Percentiles rank a stretch among this genome's conserved stretches.
Conservation (phyloP, 2,888 invertebrate genomes). For the Diaphora mendica region DNA sequence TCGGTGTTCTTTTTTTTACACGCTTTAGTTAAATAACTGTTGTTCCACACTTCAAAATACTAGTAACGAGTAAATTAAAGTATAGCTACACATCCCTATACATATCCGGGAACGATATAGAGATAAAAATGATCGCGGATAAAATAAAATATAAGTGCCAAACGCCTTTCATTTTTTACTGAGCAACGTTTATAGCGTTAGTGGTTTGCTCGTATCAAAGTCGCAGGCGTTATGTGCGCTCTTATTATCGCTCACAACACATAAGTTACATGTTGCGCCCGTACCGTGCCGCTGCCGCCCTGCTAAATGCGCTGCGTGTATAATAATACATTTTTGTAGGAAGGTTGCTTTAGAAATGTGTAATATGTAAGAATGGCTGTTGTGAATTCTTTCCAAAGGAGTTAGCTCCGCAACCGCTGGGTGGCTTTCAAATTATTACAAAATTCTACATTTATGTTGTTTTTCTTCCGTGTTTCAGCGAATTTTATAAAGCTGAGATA, state of each 20-base stretch:
- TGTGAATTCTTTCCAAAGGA: slow-evolving; percentile 8
- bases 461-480: neutral
- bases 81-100: neutral
- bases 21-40: too few relatives aligned
- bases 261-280: slow-evolving; percentile 21
- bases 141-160: slow-evolving; percentile 37
- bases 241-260: slow-evolving; percentile 20
- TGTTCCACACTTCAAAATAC: neutral
- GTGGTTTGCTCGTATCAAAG: slow-evolving; percentile 24
- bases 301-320: slow-evolving; percentile 16
- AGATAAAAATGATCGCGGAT: neutral
- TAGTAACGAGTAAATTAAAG: neutral
- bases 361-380: slow-evolving; percentile 19
- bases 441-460: neutral
- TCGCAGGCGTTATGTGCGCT: slow-evolving; percentile 25
- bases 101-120: neutral
- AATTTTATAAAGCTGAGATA: neutral
- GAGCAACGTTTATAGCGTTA: slow-evolving; percentile 22
- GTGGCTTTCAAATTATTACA: slow-evolving; percentile 8
- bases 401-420: slow-evolving; percentile 9
- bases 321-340: slow-evolving; percentile 22
- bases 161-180: slow-evolving; percentile 18
- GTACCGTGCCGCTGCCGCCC: slow-evolving; percentile 6
- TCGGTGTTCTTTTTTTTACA: too few relatives aligned
- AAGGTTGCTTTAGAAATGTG: slow-evolving; percentile 22